Evolutionary conservation across 1,140 invertebrate species (phyloP).

Genomic region (Cotesia glomerata): DNA sequence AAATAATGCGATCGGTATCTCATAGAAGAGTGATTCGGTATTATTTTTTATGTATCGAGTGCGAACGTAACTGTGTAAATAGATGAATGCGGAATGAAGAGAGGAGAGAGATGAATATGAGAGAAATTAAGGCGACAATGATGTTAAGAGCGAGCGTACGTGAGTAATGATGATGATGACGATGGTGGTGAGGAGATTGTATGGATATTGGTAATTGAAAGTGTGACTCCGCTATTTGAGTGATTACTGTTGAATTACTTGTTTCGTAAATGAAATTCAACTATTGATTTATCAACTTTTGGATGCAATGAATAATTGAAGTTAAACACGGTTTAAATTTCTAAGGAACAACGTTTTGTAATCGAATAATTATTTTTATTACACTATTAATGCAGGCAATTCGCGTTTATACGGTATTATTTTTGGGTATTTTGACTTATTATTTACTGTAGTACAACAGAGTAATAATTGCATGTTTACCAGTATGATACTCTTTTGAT

Average conservation of each 20-base stretch:
- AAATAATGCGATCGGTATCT: conserved; percentile 20
- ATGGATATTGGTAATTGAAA: background rate
- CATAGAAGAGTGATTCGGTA: conserved; percentile 13
- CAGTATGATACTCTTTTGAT: too few relatives aligned
- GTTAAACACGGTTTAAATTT: too few relatives aligned
- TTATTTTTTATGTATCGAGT: conserved; percentile 25
- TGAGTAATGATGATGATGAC: conserved; percentile 29
- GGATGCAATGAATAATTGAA: background rate
- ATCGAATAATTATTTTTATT: too few relatives aligned
- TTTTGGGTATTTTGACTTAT: too few relatives aligned
- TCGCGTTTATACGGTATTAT: too few relatives aligned
- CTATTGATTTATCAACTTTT: too few relatives aligned
- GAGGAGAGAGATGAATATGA: conserved; percentile 30
- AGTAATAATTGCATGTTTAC: too few relatives aligned
- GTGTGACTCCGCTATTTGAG: background rate
- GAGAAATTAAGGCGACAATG: conserved; percentile 20
- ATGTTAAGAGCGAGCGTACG: conserved; percentile 29
- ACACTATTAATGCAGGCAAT: too few relatives aligned
- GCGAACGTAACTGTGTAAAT: conserved; percentile 47
- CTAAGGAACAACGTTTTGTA: too few relatives aligned
- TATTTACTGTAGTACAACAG: too few relatives aligned
- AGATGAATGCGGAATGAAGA: conserved; percentile 49
- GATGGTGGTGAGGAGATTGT: background rate
- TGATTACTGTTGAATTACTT: conserved; percentile 8
- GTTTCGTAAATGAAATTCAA: background rate